phyloP scores from a whole-genome alignment of 2,113 vertebrate species.

The Rutilus rutilus region DNA sequence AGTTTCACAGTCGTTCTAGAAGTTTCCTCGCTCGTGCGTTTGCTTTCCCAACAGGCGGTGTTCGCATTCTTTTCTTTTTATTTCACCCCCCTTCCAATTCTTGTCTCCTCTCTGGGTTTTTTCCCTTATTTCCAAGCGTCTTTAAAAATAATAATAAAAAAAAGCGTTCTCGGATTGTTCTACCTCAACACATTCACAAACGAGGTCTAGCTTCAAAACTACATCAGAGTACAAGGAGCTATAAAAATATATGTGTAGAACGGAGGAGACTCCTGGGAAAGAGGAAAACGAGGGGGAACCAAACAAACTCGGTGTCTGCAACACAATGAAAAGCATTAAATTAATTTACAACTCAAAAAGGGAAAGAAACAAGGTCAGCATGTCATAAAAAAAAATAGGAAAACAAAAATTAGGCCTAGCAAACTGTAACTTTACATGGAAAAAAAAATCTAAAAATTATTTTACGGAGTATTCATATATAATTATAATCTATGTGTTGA shows the following conservation, averaged over 20 bases:
- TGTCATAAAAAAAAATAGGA: constrained; percentile 62
- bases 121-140: constrained; percentile 56
- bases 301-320: constrained; percentile 65
- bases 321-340: constrained; percentile 70
- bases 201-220: constrained; percentile 83
- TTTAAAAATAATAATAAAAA: constrained; percentile 59
- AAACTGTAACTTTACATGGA: constrained; percentile 71
- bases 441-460: constrained; percentile 77
- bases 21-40: constrained; percentile 61
- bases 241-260: constrained; percentile 80
- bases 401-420: constrained; percentile 65
- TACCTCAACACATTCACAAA: constrained; percentile 85
- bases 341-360: constrained; percentile 74
- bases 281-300: constrained; percentile 42
- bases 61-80: constrained; percentile 54
- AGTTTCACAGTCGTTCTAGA: constrained; percentile 59
- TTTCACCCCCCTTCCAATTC: constrained; percentile 45
- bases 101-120: constrained; percentile 39
- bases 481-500: constrained; percentile 80
- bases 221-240: constrained; percentile 80
- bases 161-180: constrained; percentile 74
- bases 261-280: constrained; percentile 56
- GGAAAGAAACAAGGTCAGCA: constrained; percentile 63
- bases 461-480: constrained; percentile 81
- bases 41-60: constrained; percentile 65